A percentile compares a stretch with the other conserved stretches of the same genome.
These are phyloP conservation scores for Etia nguti DNA, from an alignment of 2,113 vertebrate genomes.

Conservation along the genomic window DNA sequence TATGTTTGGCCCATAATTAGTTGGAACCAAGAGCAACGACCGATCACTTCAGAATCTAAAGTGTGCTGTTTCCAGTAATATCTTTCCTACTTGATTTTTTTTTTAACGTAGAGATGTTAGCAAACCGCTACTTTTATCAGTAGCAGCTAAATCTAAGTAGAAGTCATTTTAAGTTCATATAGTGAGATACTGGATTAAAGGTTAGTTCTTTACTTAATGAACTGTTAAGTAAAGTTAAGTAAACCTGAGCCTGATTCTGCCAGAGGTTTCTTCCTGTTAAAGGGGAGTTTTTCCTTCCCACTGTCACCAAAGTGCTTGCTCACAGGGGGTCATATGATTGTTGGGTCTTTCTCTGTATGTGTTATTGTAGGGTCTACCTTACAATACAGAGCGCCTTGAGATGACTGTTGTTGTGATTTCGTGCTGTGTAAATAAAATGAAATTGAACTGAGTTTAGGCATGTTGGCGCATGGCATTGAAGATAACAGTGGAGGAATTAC, in stretches of 20 bases:
- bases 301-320: not conserved
- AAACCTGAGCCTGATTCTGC: not conserved
- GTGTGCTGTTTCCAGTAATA: not conserved
- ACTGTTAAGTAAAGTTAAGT: not conserved
- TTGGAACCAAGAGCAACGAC: not conserved
- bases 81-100: accelerated
- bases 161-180: not conserved
- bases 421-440: not conserved
- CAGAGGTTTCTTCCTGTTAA: not conserved
- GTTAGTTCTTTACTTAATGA: not conserved
- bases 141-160: not conserved
- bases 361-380: not conserved
- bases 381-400: not conserved
- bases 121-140: not conserved
- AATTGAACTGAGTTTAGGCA: not conserved
- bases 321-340: accelerated
- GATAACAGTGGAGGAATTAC: not conserved
- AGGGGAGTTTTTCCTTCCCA: not conserved
- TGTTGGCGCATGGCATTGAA: not conserved
- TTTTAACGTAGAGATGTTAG: not conserved
- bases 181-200: not conserved
- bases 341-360: accelerated
- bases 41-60: not conserved
- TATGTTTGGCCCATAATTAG: not conserved
- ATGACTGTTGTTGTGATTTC: not conserved